These are phyloP conservation scores for Brachionus rubens DNA, from an alignment of 1,140 invertebrate genomes.

Conservation along the genomic window DNA sequence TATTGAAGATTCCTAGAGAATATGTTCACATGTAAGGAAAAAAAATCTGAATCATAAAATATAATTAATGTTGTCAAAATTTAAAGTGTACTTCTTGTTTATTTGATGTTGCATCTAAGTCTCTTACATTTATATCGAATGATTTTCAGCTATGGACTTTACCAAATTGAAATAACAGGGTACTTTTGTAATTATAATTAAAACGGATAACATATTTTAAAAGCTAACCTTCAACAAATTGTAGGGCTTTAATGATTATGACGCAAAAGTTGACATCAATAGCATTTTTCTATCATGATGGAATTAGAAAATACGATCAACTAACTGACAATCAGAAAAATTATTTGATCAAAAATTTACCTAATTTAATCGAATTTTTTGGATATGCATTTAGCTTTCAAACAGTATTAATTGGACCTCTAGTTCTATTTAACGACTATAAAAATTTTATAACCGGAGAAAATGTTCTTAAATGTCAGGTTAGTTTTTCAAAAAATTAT, in stretches of 20 bases:
- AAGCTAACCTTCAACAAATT: no score
- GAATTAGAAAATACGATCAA: constrained; percentile 52
- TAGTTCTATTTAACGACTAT: constrained; percentile 47
- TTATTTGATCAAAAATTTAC: not conserved
- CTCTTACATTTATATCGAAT: constrained; percentile 79
- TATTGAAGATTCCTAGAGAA: not conserved
- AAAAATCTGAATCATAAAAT: not conserved
- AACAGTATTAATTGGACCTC: constrained; percentile 45
- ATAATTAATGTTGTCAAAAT: not conserved
- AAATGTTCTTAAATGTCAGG: constrained; percentile 4
- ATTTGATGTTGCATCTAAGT: not conserved
- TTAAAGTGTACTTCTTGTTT: not conserved
- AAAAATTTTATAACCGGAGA: constrained; percentile 38
- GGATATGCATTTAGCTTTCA: constrained; percentile 27
- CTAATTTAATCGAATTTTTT: not conserved
- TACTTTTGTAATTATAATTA: constrained; percentile 49
- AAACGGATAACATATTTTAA: not conserved
- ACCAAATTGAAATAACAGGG: constrained; percentile 85
- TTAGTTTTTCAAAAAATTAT: not conserved
- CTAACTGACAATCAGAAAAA: constrained; percentile 20
- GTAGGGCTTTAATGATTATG: constrained; percentile 87
- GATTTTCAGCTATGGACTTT: constrained; percentile 80
- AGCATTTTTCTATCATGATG: constrained; percentile 87
- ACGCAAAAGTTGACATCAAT: constrained; percentile 88
- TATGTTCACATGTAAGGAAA: not conserved